These are phyloP conservation scores for Grus americana DNA, from an alignment of 2,113 vertebrate genomes.

Conservation along the genomic window DNA sequence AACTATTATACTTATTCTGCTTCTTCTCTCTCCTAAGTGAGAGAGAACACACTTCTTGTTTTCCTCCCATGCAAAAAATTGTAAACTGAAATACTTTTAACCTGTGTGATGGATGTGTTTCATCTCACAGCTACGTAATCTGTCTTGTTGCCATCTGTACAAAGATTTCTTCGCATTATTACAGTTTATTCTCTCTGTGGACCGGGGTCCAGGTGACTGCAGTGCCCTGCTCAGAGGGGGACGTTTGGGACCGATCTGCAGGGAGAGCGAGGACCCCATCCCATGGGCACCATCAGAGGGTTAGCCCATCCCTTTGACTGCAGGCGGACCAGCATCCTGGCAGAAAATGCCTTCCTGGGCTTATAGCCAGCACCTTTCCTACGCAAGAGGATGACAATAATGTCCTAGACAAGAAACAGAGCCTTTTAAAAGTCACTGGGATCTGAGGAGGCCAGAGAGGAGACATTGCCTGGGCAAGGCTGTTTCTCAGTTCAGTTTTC, in stretches of 20 bases:
- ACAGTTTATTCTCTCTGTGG: neutral
- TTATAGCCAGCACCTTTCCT: neutral
- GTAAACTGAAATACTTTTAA: neutral
- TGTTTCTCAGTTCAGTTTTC: neutral
- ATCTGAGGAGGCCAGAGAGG: neutral
- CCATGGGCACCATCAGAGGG: rapidly evolving
- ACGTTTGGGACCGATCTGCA: neutral
- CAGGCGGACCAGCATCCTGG: neutral
- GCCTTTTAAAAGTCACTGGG: rapidly evolving
- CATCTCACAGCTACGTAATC: neutral
- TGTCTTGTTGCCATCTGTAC: neutral
- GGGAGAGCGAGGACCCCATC: rapidly evolving
- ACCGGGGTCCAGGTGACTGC: neutral
- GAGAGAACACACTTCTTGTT: neutral
- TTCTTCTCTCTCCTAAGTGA: neutral
- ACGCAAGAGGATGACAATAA: neutral
- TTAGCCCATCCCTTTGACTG: neutral
- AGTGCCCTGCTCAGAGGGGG: neutral
- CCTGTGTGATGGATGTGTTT: neutral
- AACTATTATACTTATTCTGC: neutral
- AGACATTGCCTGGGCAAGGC: neutral
- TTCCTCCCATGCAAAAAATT: neutral
- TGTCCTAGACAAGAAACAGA: neutral
- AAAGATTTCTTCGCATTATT: rapidly evolving
- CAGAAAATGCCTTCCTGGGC: neutral